These are phyloP conservation scores for Cephus spinipes DNA, from an alignment of 2,888 invertebrate species.

Conservation along the genomic window DNA sequence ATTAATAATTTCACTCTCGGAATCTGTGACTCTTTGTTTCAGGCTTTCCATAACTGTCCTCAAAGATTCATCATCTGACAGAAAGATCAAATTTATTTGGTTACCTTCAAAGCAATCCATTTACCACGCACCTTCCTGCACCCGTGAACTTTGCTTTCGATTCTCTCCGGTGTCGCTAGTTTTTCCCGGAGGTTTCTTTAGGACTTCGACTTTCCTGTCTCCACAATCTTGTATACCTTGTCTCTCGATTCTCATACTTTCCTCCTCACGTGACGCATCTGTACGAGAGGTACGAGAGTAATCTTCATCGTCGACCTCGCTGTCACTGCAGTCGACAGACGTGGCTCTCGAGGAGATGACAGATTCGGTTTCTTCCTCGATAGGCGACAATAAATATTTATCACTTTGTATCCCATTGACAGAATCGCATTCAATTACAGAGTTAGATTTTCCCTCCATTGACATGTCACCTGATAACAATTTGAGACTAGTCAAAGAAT, in stretches of 20 bases:
- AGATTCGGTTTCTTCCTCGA: constrained; percentile 39
- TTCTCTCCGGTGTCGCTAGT: background rate
- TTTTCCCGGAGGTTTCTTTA: background rate
- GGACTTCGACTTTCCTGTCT: constrained; percentile 7
- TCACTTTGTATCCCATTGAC: background rate
- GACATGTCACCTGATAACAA: background rate
- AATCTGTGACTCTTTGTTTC: constrained; percentile 31
- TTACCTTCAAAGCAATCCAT: background rate
- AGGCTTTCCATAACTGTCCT: constrained; percentile 33
- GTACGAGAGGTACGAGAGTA: background rate
- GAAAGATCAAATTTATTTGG: background rate
- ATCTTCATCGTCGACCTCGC: constrained; percentile 2
- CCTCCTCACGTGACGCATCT: background rate
- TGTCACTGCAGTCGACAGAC: constrained; percentile 21
- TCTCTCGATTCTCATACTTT: constrained; percentile 5
- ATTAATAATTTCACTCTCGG: constrained; percentile 32
- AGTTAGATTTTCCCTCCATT: background rate
- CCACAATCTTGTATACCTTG: constrained; percentile 20
- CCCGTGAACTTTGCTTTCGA: background rate
- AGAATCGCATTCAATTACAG: background rate
- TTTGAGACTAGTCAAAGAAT: background rate
- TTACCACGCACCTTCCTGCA: background rate
- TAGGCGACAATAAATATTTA: constrained; percentile 32
- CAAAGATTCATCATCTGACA: background rate
- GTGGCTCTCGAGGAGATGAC: constrained; percentile 27